Evolutionary conservation across 2,888 invertebrate genomes (phyloP).

Genomic region (Silvanus unidentatus): DNA sequence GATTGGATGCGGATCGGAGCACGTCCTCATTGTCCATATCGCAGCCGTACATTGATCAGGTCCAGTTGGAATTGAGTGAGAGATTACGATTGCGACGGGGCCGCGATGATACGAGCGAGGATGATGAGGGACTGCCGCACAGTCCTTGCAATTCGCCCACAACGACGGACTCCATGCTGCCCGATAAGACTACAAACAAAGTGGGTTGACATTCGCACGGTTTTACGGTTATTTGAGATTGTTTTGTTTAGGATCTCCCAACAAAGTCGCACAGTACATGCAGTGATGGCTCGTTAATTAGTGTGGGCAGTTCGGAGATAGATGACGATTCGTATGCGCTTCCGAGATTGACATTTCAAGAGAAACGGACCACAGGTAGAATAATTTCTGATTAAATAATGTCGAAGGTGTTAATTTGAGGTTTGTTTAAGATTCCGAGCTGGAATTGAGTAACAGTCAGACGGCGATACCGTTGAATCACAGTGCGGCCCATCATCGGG

Average conservation of each 20-base stretch:
- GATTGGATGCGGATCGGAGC: slow-evolving; percentile 48
- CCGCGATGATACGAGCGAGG: slow-evolving; percentile 64
- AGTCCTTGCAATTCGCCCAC: slow-evolving; percentile 66
- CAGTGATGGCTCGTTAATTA: slow-evolving; percentile 72
- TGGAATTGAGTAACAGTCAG: slow-evolving; percentile 48
- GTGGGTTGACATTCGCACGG: slow-evolving; percentile 28
- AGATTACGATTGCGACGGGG: slow-evolving; percentile 61
- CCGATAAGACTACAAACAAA: slow-evolving; percentile 46
- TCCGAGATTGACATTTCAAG: slow-evolving; percentile 44
- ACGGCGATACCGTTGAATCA: slow-evolving; percentile 66
- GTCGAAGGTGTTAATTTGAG: too few species aligned
- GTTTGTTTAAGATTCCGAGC: slow-evolving; percentile 28
- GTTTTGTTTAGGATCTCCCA: slow-evolving; percentile 43
- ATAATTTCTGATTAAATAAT: slow-evolving; percentile 29
- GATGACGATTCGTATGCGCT: slow-evolving; percentile 51
- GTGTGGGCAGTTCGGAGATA: slow-evolving; percentile 74
- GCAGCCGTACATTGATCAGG: slow-evolving; percentile 41
- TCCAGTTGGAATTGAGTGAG: slow-evolving; percentile 65
- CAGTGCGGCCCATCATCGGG: slow-evolving; percentile 74
- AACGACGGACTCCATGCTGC: slow-evolving; percentile 44
- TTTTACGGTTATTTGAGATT: background rate
- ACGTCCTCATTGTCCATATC: slow-evolving; percentile 46
- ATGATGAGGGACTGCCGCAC: slow-evolving; percentile 67
- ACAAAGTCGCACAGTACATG: slow-evolving; percentile 51
- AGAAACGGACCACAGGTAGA: slow-evolving; percentile 36